Evolutionary conservation across 92 coral and sea anemone species (phyloP).

Genomic region (Paragorgia papillata): DNA sequence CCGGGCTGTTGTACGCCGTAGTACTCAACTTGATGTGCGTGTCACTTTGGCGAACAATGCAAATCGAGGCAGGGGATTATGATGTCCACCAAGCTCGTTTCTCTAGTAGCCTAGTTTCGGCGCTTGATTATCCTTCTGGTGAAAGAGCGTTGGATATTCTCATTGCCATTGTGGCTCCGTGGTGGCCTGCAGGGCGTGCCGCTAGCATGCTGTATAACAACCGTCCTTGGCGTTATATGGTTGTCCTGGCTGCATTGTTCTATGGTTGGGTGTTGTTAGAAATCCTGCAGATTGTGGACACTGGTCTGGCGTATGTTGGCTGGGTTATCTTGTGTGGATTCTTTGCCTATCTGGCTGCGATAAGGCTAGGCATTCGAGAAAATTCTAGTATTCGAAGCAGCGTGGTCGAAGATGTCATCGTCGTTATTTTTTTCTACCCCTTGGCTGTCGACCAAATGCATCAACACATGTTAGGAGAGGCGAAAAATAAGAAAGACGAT

Average conservation of each 20-base stretch:
- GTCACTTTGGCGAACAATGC: slow-evolving; percentile 76
- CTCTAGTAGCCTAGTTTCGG: slow-evolving; percentile 56
- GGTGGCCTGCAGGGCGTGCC: slow-evolving; percentile 70
- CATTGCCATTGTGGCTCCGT: slow-evolving; percentile 65
- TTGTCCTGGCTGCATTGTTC: slow-evolving; percentile 65
- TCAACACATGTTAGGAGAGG: slow-evolving; percentile 55
- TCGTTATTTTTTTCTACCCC: slow-evolving; percentile 66
- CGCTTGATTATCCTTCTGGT: slow-evolving; percentile 42
- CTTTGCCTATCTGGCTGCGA: slow-evolving; percentile 71
- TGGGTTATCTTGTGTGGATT: slow-evolving; percentile 84
- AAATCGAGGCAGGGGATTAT: slow-evolving; percentile 71
- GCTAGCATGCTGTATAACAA: slow-evolving; percentile 61
- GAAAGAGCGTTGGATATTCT: slow-evolving; percentile 6
- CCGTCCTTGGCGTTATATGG: slow-evolving; percentile 56
- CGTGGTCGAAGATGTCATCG: slow-evolving; percentile 70
- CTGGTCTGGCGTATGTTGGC: slow-evolving; percentile 76
- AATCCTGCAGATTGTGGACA: slow-evolving; percentile 52
- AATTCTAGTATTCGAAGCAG: slow-evolving; percentile 70
- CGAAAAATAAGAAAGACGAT: not conserved
- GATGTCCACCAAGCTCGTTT: slow-evolving; percentile 64
- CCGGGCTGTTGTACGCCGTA: slow-evolving; percentile 70
- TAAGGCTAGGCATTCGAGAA: slow-evolving; percentile 64
- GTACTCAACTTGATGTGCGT: slow-evolving; percentile 72
- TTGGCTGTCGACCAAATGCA: slow-evolving; percentile 83
- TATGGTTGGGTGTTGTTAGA: slow-evolving; percentile 64